Evolutionary conservation across 2,888 invertebrate species (phyloP).

Genomic region (Ennomos quercinarius): DNA sequence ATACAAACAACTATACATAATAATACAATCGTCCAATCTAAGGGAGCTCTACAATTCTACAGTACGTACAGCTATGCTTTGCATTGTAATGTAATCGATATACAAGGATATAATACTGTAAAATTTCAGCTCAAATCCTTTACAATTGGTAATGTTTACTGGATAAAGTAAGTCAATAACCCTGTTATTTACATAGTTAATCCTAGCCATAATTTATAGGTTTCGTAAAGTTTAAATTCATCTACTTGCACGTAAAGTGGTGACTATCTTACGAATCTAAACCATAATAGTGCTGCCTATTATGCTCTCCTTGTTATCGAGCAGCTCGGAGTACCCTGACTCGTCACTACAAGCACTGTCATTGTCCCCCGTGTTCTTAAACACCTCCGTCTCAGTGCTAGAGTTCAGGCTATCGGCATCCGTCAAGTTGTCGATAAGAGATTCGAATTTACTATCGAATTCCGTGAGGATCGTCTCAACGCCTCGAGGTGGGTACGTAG

Average conservation of each 20-base stretch:
- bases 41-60: constrained; percentile 39
- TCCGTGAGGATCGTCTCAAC: constrained; percentile 60
- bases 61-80: constrained; percentile 29
- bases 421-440: constrained; percentile 73
- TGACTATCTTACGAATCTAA: constrained; percentile 19
- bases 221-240: constrained; percentile 22
- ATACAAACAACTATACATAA: constrained; percentile 68
- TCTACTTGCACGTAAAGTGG: constrained; percentile 29
- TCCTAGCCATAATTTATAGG: constrained; percentile 33
- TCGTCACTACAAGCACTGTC: constrained; percentile 96
- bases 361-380: constrained; percentile 85
- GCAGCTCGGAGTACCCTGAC: constrained; percentile 94
- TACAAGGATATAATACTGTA: constrained; percentile 11
- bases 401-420: constrained; percentile 73
- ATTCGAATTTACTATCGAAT: constrained; percentile 73
- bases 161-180: constrained; percentile 61
- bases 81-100: constrained; percentile 30
- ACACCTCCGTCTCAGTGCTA: constrained; percentile 78
- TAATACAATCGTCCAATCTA: constrained; percentile 55
- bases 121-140: constrained; percentile 20
- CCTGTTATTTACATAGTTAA: constrained; percentile 61
- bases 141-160: constrained; percentile 41
- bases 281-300: constrained; percentile 83
- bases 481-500: constrained; percentile 76
- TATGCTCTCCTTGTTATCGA: constrained; percentile 83